phyloP scores from a whole-genome alignment of 1,140 invertebrate genomes.

The Drosophila oshimai region DNA sequence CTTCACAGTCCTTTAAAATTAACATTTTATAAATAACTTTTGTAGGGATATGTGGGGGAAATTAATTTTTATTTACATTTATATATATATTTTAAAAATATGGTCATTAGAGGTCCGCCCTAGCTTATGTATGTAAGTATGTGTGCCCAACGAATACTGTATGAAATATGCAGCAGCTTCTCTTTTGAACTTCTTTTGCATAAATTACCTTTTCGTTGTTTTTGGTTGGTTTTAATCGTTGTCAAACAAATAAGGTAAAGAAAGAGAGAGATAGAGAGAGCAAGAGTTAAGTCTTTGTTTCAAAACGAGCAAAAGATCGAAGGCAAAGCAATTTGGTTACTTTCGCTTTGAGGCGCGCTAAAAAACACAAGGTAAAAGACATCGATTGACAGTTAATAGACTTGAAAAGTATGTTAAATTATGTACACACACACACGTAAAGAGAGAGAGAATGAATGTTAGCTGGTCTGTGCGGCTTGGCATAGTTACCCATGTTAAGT shows the following conservation, averaged over 20 bases:
- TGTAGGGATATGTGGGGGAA: no score
- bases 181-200: constrained; percentile 31
- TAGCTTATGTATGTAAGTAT: not conserved
- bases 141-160: constrained; percentile 16
- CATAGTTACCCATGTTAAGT: constrained; percentile 81
- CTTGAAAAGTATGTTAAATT: constrained; percentile 13
- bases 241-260: constrained; percentile 22
- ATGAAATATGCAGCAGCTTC: constrained; percentile 37
- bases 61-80: no score
- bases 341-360: constrained; percentile 46
- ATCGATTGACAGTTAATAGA: constrained; percentile 21
- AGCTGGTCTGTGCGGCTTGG: constrained; percentile 29
- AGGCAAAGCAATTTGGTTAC: constrained; percentile 19
- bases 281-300: constrained; percentile 40
- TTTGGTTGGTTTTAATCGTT: constrained; percentile 41
- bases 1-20: no score
- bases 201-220: constrained; percentile 71
- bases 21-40: no score
- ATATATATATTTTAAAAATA: no score
- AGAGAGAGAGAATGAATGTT: constrained; percentile 16
- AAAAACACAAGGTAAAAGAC: constrained; percentile 40
- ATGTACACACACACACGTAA: constrained; percentile 3
- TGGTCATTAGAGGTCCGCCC: constrained; percentile 21
- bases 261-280: constrained; percentile 45
- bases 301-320: constrained; percentile 24